Evolutionary conservation across 2,113 vertebrate species (phyloP).

Genomic region (Oplegnathus fasciatus): DNA sequence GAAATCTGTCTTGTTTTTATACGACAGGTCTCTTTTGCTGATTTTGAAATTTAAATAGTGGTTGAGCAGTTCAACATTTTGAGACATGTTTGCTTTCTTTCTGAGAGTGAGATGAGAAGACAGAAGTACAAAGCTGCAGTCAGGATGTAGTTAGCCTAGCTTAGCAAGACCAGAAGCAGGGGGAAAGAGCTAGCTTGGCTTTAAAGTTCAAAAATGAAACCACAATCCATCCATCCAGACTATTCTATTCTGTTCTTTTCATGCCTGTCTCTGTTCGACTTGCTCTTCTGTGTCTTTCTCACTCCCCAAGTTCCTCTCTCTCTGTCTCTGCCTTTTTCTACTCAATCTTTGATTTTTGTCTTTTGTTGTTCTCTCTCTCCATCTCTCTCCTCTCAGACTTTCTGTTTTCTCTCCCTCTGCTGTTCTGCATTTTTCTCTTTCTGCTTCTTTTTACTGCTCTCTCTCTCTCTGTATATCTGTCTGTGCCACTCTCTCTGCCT

Average conservation of each 20-base stretch:
- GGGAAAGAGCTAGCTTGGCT: not conserved
- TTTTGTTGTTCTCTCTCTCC: constrained; percentile 18
- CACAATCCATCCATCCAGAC: not conserved
- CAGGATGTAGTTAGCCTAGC: not conserved
- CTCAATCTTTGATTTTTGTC: not conserved
- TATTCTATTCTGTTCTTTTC: not conserved
- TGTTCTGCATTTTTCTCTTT: constrained; percentile 17
- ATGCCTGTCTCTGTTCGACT: not conserved
- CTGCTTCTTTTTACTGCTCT: not conserved
- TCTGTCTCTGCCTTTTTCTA: not conserved
- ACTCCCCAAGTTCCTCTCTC: not conserved
- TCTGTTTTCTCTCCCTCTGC: constrained; percentile 11
- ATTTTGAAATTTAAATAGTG: not conserved
- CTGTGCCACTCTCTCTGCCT: constrained; percentile 19
- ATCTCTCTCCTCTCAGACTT: constrained; percentile 14
- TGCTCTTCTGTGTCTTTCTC: not conserved
- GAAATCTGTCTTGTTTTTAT: not conserved
- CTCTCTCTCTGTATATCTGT: constrained; percentile 10
- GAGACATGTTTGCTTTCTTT: not conserved
- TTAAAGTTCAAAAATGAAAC: not conserved
- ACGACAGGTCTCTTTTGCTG: not conserved
- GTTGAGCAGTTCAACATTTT: not conserved
- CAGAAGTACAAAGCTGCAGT: not conserved
- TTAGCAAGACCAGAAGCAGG: not conserved
- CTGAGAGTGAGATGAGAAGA: not conserved